Conservation (phyloP, 2,888 invertebrate species). For the Protonemura montana region DNA sequence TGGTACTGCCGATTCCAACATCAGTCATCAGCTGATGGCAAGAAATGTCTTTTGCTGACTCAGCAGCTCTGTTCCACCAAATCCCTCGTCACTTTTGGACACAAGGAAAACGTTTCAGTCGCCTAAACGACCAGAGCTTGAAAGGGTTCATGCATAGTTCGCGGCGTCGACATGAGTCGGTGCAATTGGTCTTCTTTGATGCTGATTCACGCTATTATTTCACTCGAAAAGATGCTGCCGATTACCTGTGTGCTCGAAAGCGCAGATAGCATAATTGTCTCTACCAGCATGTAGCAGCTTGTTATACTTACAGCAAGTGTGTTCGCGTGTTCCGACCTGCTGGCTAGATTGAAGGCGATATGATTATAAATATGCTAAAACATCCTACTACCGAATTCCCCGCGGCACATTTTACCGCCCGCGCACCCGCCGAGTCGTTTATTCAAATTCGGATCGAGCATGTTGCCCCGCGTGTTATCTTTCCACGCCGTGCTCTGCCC, state of each 20-base stretch:
- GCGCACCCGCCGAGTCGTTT: not conserved
- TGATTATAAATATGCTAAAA: conserved; percentile 12
- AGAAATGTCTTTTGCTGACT: not conserved
- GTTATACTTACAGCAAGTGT: not conserved
- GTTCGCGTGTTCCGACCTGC: not conserved
- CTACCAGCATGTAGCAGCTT: not conserved
- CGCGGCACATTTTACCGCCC: not conserved
- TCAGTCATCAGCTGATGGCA: not conserved
- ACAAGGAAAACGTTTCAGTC: not conserved
- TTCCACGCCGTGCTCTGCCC: not conserved
- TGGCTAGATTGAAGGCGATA: not conserved
- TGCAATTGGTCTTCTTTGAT: not conserved
- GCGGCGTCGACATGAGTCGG: not conserved
- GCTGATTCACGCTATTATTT: not conserved
- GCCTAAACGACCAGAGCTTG: not conserved
- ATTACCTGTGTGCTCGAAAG: not conserved
- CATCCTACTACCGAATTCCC: not conserved
- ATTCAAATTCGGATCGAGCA: not conserved
- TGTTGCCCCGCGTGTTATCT: not conserved
- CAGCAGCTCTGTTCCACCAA: not conserved
- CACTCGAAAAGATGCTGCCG: not conserved
- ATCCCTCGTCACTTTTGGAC: not conserved
- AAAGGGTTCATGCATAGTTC: not conserved
- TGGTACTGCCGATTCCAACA: not conserved
- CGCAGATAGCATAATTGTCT: not conserved